Base-by-base conservation (phyloP, 1,140 invertebrate species). In the Piezodorus guildinii region DNA sequence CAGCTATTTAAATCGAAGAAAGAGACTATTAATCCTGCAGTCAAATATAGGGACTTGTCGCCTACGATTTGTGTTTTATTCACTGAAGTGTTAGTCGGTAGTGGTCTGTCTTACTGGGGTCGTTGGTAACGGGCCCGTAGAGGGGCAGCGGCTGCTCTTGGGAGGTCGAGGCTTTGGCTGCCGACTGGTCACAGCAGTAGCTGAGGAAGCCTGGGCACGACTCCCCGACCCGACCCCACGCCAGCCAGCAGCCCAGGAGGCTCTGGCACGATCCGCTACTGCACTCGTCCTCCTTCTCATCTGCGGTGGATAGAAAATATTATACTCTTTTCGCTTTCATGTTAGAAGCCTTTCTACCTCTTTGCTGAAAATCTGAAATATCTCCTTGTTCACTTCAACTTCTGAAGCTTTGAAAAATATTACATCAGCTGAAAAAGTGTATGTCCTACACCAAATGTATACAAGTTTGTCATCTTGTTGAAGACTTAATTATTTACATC, bases 241-340 rank as follows among this genome's bases (percentile, higher is more conserved):
- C 83, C 80, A 94, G 83, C 91, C 91, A 94, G 77, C 91, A 94
- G 73, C 87, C 84, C 69, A 94, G 79, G 79, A 94, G 93, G 79
- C 94, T 94, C 77, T 94, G 90, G 75, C 91, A 95, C 68, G 82
- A 87, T 51, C 88, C 87, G 69, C 87, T 87, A 70, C 75, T 72
- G 72, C 81, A 83, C 2, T 44, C 62, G 17, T 56, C 65, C 14
- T 27, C 59, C 19, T 43, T 34, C 27, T 34, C 15, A 17, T 17
- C 58, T 30, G 21, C 9, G 12, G 19, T 58, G 5, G 25, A 58
- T 21, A 49, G 2, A 49, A 39, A 39, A 39, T 39, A 39, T 39
- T 39, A 6, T 39, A 10, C 34, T 39, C 34, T 39, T 39, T 39
- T 39, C 34, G 12, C 34, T 39, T 39, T 39, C 6, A 39, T 5